A percentile compares a stretch with the other conserved stretches of the same genome.
These are phyloP conservation scores for Bombus huntii DNA, from an alignment of 1,140 invertebrate species.

Conservation along the genomic window DNA sequence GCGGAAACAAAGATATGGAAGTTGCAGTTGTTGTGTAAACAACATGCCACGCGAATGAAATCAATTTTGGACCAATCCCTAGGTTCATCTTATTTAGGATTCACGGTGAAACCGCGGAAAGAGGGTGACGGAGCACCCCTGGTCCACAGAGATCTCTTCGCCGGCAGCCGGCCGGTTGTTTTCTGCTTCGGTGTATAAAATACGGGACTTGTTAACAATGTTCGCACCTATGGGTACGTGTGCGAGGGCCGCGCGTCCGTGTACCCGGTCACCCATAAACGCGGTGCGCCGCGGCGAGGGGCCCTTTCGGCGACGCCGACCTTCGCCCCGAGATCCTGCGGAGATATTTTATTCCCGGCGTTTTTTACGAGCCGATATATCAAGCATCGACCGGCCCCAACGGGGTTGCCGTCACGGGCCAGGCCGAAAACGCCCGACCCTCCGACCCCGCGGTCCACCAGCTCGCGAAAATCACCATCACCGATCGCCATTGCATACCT, in stretches of 20 bases:
- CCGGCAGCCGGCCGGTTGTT: conserved; percentile 58
- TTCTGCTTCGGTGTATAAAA: conserved; percentile 77
- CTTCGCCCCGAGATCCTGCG: conserved; percentile 79
- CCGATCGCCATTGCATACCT: conserved; percentile 2
- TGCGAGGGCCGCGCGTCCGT: conserved; percentile 55
- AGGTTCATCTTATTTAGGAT: too few relatives aligned
- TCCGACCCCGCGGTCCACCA: conserved; percentile 7
- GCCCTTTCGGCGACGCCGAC: conserved; percentile 80
- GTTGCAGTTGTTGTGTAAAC: too few relatives aligned
- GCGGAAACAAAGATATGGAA: too few relatives aligned
- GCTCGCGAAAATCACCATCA: neutral
- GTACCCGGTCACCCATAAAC: conserved; percentile 68
- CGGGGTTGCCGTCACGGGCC: conserved; percentile 74
- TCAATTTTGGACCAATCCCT: too few relatives aligned
- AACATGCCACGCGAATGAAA: too few relatives aligned
- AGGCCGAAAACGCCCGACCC: conserved; percentile 44
- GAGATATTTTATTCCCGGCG: conserved; percentile 81
- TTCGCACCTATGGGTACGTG: conserved; percentile 78
- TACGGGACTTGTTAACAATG: conserved; percentile 83
- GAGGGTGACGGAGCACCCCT: conserved; percentile 61
- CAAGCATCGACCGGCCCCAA: conserved; percentile 77
- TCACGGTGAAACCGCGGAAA: neutral
- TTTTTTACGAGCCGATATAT: conserved; percentile 83
- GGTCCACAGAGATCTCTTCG: conserved; percentile 32
- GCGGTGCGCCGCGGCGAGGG: conserved; percentile 51